Evolutionary conservation across 2,113 vertebrate genomes (phyloP).

Genomic region (Oncorhynchus clarkii): DNA sequence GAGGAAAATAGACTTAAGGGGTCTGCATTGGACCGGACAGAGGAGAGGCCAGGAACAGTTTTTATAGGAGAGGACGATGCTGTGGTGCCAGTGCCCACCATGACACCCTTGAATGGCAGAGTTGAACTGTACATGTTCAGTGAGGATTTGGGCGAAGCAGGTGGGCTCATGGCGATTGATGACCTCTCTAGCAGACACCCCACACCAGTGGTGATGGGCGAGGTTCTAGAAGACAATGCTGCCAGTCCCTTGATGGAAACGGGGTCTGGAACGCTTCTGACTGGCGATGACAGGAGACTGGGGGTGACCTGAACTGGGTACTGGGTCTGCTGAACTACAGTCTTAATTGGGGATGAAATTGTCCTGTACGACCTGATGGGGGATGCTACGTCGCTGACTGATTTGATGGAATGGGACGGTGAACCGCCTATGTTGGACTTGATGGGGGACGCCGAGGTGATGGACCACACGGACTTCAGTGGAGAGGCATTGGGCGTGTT

Average conservation of each 20-base stretch:
- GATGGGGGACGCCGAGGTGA: constrained; percentile 95
- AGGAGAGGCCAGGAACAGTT: constrained; percentile 77
- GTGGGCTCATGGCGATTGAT: constrained; percentile 92
- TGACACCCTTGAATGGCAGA: constrained; percentile 85
- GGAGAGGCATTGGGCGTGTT: constrained; percentile 98
- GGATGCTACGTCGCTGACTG: constrained; percentile 94
- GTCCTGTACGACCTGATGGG: constrained; percentile 94
- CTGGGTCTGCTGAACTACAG: constrained; percentile 86
- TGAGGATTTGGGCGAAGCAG: constrained; percentile 92
- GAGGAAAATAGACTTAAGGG: constrained; percentile 74
- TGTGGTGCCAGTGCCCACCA: constrained; percentile 82
- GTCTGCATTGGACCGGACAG: constrained; percentile 67
- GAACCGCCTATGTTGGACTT: constrained; percentile 95
- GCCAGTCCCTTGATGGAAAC: constrained; percentile 85
- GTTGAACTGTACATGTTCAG: constrained; percentile 89
- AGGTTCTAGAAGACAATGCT: constrained; percentile 86
- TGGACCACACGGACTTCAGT: constrained; percentile 98
- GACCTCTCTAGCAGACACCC: constrained; percentile 90
- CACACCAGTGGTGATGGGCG: constrained; percentile 79
- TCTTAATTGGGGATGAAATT: constrained; percentile 96
- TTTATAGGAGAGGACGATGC: constrained; percentile 85
- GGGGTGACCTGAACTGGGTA: constrained; percentile 84
- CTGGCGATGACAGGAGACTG: constrained; percentile 79
- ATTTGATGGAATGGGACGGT: constrained; percentile 92
- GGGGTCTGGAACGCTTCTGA: constrained; percentile 78